Base-by-base conservation (phyloP, 2,113 vertebrate genomes). In the Brachyhypopomus gauderio region DNA sequence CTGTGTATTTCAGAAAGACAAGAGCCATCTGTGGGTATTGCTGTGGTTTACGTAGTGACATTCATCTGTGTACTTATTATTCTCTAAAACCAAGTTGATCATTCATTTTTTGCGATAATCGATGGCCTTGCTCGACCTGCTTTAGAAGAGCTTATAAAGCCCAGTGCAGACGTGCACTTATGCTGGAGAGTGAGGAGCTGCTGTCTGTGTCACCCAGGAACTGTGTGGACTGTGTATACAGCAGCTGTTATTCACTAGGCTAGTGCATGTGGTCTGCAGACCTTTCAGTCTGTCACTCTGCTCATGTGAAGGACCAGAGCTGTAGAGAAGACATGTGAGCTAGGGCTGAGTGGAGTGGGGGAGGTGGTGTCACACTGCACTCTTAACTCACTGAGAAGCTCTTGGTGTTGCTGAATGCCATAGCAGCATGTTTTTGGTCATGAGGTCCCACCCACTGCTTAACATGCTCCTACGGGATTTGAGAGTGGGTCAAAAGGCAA, bases 331-430 rank as follows among this genome's bases (percentile, higher is more conserved):
- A 12, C 16, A 0, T 70, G 52, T 56, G 63, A 79, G 71, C 71
- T 55, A 41, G 48, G 77, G 38, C 60, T 23, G 52, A 41, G 27
- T 72, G 6, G 5, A 14, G 60, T 0, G 14, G n/a, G 16, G 72
- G 38, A 75, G 67, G 59, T 34, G 27, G 25, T 22, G 66, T 3
- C 4, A 19, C 16, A 70, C 48, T 55, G 48, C 27, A 52, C 41
- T 67, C 34, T n/a, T 72, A 62, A 56, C 25, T 1, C 20, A 34
- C n/a, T 19, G 25, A 52, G 25, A 30, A 84, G 87, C 74, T 83
- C 83, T n/a, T n/a, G n/a, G n/a, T n/a, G n/a, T n/a, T n/a, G n/a
- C n/a, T 86, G 85, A 85, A 85, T 88, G 87, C 89, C 30, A 88
- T 83, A 88, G 38, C 77, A 71, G 75, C 79, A 83, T 36, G 38